Percentiles rank a stretch among this genome's conserved stretches.
phyloP scores from a whole-genome alignment of 1,140 invertebrate genomes.

The Cydia strobilella region DNA sequence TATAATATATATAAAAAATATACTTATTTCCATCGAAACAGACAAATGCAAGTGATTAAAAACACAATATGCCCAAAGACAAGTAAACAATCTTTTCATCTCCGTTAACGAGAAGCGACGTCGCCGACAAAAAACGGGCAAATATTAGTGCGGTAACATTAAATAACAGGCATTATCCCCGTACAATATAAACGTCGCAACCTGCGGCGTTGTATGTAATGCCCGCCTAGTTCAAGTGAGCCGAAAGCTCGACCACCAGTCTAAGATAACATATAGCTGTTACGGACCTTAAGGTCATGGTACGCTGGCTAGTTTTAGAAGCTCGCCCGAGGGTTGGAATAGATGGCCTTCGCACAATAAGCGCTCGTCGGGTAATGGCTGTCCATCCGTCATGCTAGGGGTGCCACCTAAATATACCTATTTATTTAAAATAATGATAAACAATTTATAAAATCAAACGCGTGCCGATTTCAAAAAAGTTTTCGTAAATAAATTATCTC shows the following conservation, averaged over 20 bases:
- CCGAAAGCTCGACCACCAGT: background rate
- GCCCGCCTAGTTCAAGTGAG: background rate
- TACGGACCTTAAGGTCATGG: background rate
- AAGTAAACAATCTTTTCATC: conserved; percentile 32
- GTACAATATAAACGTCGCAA: conserved; percentile 33
- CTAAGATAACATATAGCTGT: too few relatives aligned
- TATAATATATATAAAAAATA: background rate
- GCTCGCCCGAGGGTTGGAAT: background rate
- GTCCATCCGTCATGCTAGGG: conserved; percentile 33
- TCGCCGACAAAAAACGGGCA: conserved; percentile 35
- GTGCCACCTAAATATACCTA: background rate
- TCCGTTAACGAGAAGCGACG: conserved; percentile 34
- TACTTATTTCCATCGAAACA: background rate
- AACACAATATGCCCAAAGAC: conserved; percentile 24
- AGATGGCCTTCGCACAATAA: conserved; percentile 26
- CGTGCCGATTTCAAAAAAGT: too few relatives aligned
- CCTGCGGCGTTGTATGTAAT: background rate
- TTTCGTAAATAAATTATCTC: too few relatives aligned
- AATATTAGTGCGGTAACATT: conserved; percentile 36
- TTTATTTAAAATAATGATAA: background rate
- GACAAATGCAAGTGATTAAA: conserved; percentile 13
- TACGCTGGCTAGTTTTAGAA: background rate
- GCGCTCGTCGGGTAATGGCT: conserved; percentile 32
- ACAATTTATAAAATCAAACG: background rate
- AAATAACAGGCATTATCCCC: conserved; percentile 35